Conservation (phyloP, 1,140 invertebrate species). For the Camponotus vicinus region DNA sequence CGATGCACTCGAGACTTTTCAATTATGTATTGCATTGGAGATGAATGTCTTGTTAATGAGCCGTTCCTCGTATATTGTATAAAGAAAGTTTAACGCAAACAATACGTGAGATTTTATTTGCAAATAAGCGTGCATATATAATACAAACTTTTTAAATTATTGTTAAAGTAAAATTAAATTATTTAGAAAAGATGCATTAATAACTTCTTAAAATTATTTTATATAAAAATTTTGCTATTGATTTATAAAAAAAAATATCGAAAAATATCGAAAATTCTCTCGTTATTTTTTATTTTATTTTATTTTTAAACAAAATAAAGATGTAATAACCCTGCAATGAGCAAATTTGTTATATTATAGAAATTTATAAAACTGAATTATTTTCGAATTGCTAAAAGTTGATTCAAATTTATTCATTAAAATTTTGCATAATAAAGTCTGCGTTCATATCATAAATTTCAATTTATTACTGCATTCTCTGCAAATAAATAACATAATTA, state of each 20-base stretch:
- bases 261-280: neutral
- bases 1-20: constrained; percentile 33
- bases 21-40: constrained; percentile 20
- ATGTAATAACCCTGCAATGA: too few relatives aligned
- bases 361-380: neutral
- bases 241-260: neutral
- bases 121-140: neutral
- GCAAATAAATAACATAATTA: neutral
- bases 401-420: neutral
- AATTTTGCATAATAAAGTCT: neutral
- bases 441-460: neutral
- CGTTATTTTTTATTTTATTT: neutral
- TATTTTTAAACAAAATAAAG: too few relatives aligned
- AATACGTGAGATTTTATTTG: neutral
- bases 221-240: neutral
- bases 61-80: neutral
- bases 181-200: neutral
- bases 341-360: too few relatives aligned
- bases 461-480: neutral
- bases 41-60: constrained; percentile 2
- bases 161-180: constrained; percentile 3
- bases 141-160: neutral
- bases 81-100: neutral
- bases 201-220: neutral
- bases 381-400: neutral